Conservation (phyloP, 2,113 vertebrate species). For the Eptesicus fuscus region DNA sequence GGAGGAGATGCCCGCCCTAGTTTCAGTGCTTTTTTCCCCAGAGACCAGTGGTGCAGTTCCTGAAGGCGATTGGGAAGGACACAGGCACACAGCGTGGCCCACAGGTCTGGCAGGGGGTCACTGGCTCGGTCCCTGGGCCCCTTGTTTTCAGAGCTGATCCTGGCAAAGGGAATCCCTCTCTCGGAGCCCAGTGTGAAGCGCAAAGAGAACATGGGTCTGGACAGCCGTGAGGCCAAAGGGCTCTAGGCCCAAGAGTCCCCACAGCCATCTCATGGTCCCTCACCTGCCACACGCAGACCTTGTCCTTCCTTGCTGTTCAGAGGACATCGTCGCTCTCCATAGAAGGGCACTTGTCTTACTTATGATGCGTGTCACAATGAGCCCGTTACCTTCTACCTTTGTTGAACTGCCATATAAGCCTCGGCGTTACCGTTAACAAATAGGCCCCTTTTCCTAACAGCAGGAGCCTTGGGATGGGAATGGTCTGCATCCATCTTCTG, state of each 20-base stretch:
- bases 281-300: not conserved
- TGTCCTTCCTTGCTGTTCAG: not conserved
- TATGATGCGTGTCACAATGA: not conserved
- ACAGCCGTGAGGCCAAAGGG: not conserved
- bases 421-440: not conserved
- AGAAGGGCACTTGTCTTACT: not conserved
- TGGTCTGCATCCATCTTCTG: not conserved
- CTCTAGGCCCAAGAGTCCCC: not conserved
- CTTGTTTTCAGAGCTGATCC: not conserved
- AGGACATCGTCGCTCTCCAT: not conserved
- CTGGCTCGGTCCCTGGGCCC: not conserved
- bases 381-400: not conserved
- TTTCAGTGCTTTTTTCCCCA: no score
- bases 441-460: not conserved
- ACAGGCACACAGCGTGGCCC: accelerated
- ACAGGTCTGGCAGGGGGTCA: accelerated
- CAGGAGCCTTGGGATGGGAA: not conserved
- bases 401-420: not conserved
- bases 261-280: not conserved
- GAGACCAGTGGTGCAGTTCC: not conserved
- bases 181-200: not conserved
- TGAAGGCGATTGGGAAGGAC: not conserved
- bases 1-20: not conserved
- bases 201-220: not conserved
- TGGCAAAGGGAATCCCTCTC: not conserved